Conservation (phyloP, 2,797 vertebrate species). For the Jordanella pulchra region DNA sequence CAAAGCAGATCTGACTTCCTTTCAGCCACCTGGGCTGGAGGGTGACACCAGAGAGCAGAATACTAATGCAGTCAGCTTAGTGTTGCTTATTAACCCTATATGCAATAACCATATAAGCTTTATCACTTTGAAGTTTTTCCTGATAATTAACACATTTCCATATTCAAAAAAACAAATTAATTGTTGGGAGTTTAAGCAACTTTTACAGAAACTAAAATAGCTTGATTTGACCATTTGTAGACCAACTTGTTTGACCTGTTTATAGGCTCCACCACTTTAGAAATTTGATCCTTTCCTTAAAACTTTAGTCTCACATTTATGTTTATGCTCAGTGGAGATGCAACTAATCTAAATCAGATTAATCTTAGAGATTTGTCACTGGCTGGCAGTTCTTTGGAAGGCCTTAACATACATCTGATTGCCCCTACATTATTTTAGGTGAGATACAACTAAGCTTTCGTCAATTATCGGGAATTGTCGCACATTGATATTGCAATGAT, state of each 20-base stretch:
- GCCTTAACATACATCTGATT: no score
- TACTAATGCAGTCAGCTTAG: conserved; percentile 65
- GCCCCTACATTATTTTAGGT: no score
- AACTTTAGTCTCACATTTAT: conserved; percentile 21
- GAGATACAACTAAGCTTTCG: no score
- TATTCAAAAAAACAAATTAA: conserved; percentile 17
- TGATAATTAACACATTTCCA: conserved; percentile 6
- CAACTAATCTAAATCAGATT: neutral
- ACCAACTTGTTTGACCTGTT: conserved; percentile 73
- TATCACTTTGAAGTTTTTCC: conserved; percentile 42
- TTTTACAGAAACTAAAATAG: conserved; percentile 32
- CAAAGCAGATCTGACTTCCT: conserved; percentile 48
- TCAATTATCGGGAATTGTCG: no score
- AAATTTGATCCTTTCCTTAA: conserved; percentile 50
- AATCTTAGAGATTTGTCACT: neutral
- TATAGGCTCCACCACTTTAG: conserved; percentile 34
- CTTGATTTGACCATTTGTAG: conserved; percentile 39
- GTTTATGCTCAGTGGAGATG: conserved; percentile 11
- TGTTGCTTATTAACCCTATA: conserved; percentile 55
- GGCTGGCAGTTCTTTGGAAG: neutral
- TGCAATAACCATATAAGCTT: conserved; percentile 29
- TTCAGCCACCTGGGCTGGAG: conserved; percentile 69
- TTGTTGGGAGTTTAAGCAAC: conserved; percentile 22
- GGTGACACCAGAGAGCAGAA: conserved; percentile 49
- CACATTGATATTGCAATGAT: no score